Evolutionary conservation across 2,113 vertebrate genomes (phyloP).

Genomic region (Zapornia atra): DNA sequence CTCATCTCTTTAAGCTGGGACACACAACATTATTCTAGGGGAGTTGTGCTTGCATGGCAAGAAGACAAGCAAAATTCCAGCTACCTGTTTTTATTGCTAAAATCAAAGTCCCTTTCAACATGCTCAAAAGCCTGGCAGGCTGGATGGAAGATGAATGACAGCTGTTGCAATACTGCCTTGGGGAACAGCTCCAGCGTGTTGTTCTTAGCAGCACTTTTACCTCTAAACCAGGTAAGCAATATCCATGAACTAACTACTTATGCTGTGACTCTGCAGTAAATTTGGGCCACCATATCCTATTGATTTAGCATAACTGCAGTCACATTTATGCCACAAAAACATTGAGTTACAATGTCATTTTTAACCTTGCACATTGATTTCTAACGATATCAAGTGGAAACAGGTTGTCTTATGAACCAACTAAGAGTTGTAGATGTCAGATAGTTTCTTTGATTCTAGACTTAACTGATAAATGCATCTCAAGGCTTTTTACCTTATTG

Average conservation of each 20-base stretch:
- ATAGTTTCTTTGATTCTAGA: not conserved
- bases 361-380: constrained; percentile 8
- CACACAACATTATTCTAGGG: not conserved
- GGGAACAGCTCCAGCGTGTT: not conserved
- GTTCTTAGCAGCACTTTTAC: constrained; percentile 26
- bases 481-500: not conserved
- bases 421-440: not conserved
- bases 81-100: constrained; percentile 7
- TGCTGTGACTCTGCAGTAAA: not conserved
- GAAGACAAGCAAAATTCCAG: not conserved
- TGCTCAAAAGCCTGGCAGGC: not conserved
- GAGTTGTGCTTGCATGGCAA: constrained; percentile 1
- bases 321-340: not conserved
- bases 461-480: not conserved
- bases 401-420: not conserved
- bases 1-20: not conserved
- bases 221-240: constrained; percentile 26
- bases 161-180: not conserved
- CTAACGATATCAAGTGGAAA: not conserved
- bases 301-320: constrained; percentile 18
- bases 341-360: not conserved
- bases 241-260: constrained; percentile 12
- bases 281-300: not conserved
- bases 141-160: constrained; percentile 20
- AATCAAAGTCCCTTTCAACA: constrained; percentile 11